Base-by-base conservation (phyloP, 2,888 invertebrate genomes). In the Caenorhabditis angaria region DNA sequence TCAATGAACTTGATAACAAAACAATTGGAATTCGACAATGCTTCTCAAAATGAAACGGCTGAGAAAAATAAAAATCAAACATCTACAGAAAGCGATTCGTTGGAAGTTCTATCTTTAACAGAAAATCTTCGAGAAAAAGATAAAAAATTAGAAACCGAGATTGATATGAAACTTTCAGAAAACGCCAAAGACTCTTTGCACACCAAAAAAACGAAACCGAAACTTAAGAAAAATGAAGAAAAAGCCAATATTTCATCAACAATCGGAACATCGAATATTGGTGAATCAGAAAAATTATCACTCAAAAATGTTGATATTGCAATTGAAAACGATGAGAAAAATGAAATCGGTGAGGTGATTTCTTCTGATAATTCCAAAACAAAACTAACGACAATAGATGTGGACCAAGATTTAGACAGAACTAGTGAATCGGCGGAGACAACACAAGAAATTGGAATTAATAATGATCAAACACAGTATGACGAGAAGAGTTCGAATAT, bases 181-280 rank as follows among this genome's bases (percentile, higher is more conserved):
- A 41, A 41, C 10, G 3, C 41, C 14, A 41, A 41, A 41, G 41
- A 41, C 14, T 41, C 41, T 18, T 41, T 41, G 41, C 41, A 41
- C 14, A 14, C 18, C 41, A 41, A 41, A 41, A 41, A 12, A 41
- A 18, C 18, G 6, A 41, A 41, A 18, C 14, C 41, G 3, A 41
- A 10, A 41, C 18, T 18, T 53, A 41, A 41, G 2, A 41, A 41
- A 65, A 55, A 64, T 58, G n/a, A 61, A 65, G 59, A 64, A 65
- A 35, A 60, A 53, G 24, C 41, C 56, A 29, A 32, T 25, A 0
- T 61, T 64, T 29, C 53, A 48, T 54, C 64, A 41, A 41, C 41
- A 41, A 41, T 41, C 41, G 14, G 14, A 41, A 41, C 24, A 22
- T n/a, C n/a, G n/a, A n/a, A 22, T n/a, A n/a, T 2, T 8, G 12